These are phyloP conservation scores for Ascidia mentula DNA, from an alignment of 23 tunicate genomes.

Conservation along the genomic window DNA sequence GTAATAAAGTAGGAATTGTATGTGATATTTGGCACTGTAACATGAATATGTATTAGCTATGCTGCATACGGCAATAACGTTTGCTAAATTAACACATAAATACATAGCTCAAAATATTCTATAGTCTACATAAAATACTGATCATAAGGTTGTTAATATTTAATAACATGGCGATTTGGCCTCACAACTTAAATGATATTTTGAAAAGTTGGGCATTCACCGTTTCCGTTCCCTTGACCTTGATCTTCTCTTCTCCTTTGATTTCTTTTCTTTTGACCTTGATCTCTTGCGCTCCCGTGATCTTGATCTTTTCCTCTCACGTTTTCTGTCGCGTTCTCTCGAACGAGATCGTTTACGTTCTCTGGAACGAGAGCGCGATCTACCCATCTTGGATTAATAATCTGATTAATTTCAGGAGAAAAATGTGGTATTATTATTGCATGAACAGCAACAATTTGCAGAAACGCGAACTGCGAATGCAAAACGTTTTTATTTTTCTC, in stretches of 20 bases:
- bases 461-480: no score
- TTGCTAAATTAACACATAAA: no score
- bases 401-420: no score
- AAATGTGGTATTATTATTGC: no score
- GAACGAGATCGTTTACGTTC: conserved; percentile 48
- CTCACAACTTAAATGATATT: no score
- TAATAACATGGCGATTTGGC: neutral
- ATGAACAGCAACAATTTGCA: no score
- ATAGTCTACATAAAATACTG: no score
- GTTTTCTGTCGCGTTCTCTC: conserved; percentile 2
- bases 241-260: conserved; percentile 37
- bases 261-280: conserved; percentile 34
- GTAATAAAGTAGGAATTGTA: neutral
- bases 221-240: conserved; percentile 59
- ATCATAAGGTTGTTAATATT: neutral
- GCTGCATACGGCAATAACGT: no score
- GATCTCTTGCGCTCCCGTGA: conserved; percentile 71
- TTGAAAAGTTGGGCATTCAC: no score
- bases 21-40: neutral
- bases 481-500: no score
- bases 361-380: conserved; percentile 70
- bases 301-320: conserved; percentile 44
- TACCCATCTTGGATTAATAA: conserved; percentile 60
- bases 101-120: no score
- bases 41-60: no score